phyloP scores from a whole-genome alignment of 1,140 invertebrate genomes.

The Argopecten irradians region DNA sequence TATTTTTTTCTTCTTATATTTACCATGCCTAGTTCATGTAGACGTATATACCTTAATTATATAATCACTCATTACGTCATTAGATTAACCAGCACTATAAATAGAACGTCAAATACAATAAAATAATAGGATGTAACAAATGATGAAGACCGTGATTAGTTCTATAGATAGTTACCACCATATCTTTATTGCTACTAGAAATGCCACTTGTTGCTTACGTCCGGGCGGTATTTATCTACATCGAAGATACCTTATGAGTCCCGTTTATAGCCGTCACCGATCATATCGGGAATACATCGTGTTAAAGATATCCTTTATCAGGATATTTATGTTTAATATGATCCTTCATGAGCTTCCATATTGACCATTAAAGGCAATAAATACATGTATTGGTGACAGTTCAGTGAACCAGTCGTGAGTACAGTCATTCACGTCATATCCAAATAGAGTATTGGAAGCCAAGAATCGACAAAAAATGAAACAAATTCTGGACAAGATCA shows the following conservation, averaged over 20 bases:
- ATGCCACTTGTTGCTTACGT: too few relatives aligned
- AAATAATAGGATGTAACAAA: too few relatives aligned
- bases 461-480: not conserved
- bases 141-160: too few relatives aligned
- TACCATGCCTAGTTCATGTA: too few relatives aligned
- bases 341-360: not conserved
- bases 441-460: not conserved
- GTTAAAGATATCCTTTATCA: not conserved
- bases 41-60: too few relatives aligned
- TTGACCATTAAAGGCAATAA: not conserved
- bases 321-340: not conserved
- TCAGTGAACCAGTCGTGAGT: not conserved
- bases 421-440: not conserved
- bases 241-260: not conserved
- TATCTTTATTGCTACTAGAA: too few relatives aligned
- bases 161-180: too few relatives aligned
- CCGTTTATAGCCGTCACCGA: not conserved
- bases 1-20: too few relatives aligned
- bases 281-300: not conserved
- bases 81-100: too few relatives aligned
- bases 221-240: not conserved
- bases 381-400: not conserved
- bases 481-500: not conserved
- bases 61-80: too few relatives aligned
- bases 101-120: too few relatives aligned